Conservation (phyloP, 2,797 vertebrate species). For the Basileuterus tristriatus region DNA sequence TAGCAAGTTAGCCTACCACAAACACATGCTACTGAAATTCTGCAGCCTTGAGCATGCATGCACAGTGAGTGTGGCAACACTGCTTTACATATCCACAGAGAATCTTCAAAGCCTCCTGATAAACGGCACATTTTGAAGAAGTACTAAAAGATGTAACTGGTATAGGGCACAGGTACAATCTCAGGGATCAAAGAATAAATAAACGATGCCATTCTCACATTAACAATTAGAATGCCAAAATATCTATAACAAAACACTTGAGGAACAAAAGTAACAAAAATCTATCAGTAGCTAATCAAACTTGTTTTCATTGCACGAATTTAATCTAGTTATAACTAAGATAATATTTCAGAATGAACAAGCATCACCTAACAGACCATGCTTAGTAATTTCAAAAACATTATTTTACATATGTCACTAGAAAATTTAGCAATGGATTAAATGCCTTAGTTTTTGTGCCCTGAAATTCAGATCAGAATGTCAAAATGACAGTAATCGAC, state of each 20-base stretch:
- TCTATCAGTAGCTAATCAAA: neutral
- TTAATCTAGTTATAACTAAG: conserved; percentile 44
- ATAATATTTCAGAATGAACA: neutral
- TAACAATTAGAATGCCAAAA: conserved; percentile 6
- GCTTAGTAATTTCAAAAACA: neutral
- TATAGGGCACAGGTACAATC: neutral
- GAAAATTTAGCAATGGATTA: conserved; percentile 10
- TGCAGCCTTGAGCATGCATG: conserved; percentile 55
- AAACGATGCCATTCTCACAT: neutral
- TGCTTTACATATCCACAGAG: conserved; percentile 61
- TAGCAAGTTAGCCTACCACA: conserved; percentile 22
- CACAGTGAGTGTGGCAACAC: conserved; percentile 11
- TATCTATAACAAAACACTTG: neutral
- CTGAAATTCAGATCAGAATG: neutral
- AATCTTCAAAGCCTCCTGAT: conserved; percentile 24
- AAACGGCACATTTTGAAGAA: conserved; percentile 32
- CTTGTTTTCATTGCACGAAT: neutral
- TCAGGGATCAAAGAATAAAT: neutral
- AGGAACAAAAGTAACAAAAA: neutral
- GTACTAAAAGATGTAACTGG: neutral
- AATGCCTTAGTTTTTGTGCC: neutral
- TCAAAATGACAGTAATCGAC: neutral
- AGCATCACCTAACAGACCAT: conserved; percentile 8
- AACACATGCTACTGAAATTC: conserved; percentile 48
- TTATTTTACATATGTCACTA: neutral